Evolutionary conservation across 1,140 invertebrate genomes (phyloP), one percentile per base, ranked within the genome.

Genomic region (Drosophila watanabei): DNA sequence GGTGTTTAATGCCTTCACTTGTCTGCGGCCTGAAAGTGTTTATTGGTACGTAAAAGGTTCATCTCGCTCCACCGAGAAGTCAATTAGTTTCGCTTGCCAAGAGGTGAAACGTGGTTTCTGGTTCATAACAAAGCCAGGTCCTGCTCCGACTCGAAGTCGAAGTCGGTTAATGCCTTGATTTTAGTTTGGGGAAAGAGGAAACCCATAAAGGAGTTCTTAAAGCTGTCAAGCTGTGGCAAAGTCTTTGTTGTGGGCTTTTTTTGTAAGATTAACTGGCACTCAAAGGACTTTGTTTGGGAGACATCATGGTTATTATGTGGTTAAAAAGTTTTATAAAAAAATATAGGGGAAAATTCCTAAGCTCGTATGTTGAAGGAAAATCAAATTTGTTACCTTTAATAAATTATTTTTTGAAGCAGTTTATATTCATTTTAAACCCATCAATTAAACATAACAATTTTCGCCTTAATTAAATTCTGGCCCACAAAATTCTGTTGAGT

Each of bases 21-120:
- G 56, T 58, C 56, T 63, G 41, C 72, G 32, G 33, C 41, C 52
- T 76, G 81, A 82, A 89, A 85, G 85, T 85, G 85, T 85, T 89
- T 85, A 89, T 90, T 90, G 81, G 85, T 66, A 65, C 89, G 85
- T 89, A 82, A 89, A 89, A 75, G 73, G 51, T 64, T 72, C 59
- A 85, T 73, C 70, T 73, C 71, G 49, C 66, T 56, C 46, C 65
- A 80, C 68, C 73, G 56, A 89, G 80, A 84, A 89, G 85, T 85
- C 85, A 89, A 89, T 89, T 89, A 89, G 86, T 90, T 88, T 46
- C 63, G 57, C 75, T 72, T 84, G 66, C 59, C 65, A 56, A 51
- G 73, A 51, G 73, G 61, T 57, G 43, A 54, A 52, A 46, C 45
- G 14, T 32, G 68, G 51, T 39, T 37, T 46, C 65, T 56, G 49